Evolutionary conservation across 2,888 invertebrate genomes (phyloP), one percentile per base, ranked within the genome.

Genomic region (Tachina grossa): DNA sequence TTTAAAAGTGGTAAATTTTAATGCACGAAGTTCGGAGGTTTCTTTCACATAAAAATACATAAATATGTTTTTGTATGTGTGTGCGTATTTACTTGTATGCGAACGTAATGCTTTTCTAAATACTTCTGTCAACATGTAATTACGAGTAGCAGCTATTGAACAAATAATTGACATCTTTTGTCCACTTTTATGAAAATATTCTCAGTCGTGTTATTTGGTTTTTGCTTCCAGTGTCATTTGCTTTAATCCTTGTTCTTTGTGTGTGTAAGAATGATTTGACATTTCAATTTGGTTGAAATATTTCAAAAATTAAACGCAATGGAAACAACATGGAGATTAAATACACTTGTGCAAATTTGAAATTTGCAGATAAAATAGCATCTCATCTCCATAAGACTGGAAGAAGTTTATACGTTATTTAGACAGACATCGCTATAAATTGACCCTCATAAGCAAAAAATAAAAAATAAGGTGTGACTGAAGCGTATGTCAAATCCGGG

Each of bases 261-360:
- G 55, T 65, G 55, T 22, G 49, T 57, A 57, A 72, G 72, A 80
- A 66, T 41, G 9, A 65, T 19, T 79, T 66, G 80, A 65, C 53
- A 65, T 16, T 11, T 39, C 43, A 31, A 43, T 74, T 66, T 80
- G 41, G 45, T 59, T 77, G n/a, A 49, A 16, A 49, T 31, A 41
- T 77, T 49, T 49, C 19, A 22, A 59, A 45, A 8, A 41, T 61
- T 9, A 5, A 31, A 31, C 31, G 31, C 31, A 31, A 31, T 2
- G 31, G 2, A 31, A 31, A 31, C 31, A 31, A 31, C 2, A 6
- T 31, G 31, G 6, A 31, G 6, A 31, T 31, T 31, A 31, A 31
- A 6, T 31, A 31, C 6, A 31, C 31, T 31, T 31, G 31, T 31
- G 5, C 31, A 31, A 31, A 31, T 6, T 6, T 31, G 31, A 31